phyloP scores from a whole-genome alignment of 2,888 invertebrate species.

The Magallana nippona region DNA sequence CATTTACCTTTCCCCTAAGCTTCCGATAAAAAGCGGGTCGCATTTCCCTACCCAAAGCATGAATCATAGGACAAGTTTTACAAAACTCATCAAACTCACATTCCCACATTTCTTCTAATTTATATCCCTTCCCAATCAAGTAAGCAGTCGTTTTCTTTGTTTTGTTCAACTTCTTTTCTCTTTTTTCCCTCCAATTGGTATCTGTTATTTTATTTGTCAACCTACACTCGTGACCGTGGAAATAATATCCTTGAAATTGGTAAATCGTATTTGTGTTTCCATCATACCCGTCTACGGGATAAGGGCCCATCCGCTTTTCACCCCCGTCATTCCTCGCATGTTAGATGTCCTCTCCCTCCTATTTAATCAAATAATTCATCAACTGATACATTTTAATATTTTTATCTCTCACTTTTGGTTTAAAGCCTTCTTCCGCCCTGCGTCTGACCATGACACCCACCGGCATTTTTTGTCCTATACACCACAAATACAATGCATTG shows the following conservation, averaged over 20 bases:
- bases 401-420: conserved; percentile 2
- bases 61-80: neutral
- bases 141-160: neutral
- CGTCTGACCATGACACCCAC: conserved; percentile 23
- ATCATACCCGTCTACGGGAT: conserved; percentile 40
- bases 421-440: conserved; percentile 1
- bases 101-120: conserved; percentile 36
- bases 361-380: no score
- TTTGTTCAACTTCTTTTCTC: neutral
- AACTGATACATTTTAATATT: no score
- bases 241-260: conserved; percentile 40
- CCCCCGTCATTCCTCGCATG: conserved; percentile 28
- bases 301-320: conserved; percentile 36
- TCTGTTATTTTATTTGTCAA: neutral
- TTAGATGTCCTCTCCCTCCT: neutral
- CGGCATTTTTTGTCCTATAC: conserved; percentile 25
- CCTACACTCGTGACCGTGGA: neutral
- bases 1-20: conserved; percentile 10
- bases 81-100: conserved; percentile 3
- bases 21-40: conserved; percentile 24
- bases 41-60: neutral
- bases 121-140: neutral
- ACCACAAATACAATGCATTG: conserved; percentile 8
- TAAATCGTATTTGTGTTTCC: conserved; percentile 28
- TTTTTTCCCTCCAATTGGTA: neutral